Base-by-base conservation (phyloP, 2,797 vertebrate genomes). In the Parotocinclus haroldoi region DNA sequence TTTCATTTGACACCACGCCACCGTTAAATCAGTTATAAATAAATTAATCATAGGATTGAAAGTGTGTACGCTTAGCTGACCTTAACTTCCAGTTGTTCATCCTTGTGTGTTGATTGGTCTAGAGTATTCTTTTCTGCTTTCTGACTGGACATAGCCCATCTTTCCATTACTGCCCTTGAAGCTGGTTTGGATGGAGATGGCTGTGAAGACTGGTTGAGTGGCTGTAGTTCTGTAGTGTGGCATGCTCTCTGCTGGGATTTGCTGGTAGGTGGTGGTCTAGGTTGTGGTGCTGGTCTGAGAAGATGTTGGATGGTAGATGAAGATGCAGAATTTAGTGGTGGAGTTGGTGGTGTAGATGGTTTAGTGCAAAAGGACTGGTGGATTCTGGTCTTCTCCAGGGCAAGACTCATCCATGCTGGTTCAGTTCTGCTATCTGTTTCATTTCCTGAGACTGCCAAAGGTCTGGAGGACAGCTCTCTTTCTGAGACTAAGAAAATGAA, bases 331-430 rank as follows among this genome's bases (percentile, higher is more conserved):
- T 59, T 66, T 37, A 27, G 7, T 16, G 53, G 49, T 36, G 36
- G 1, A 36, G 53, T 13, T 64, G 55, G 49, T 54, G 75, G 71
- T 12, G 63, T 40, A 13, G 42, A 3, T 1, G 45, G 10, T 69
- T 64, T 86, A 65, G 64, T 57, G 9, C 58, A 61, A 0, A 73
- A 59, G 0, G 83, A 84, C 63, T 85, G 83, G 53, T 89, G 87
- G 1, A 13, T 82, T 82, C 53, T 74, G 78, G 42, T 84, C 65
- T 88, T 93, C 61, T 91, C 90, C 42, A 83, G 82, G 0, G 85
- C 83, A 14, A 88, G 72, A 48, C 83, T 88, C 79, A 90, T 85
- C 92, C 91, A 92, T 52, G 80, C 76, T 4, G 89, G 90, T 17
- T 84, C 68, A 10, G 61, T 38, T 0, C 62, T 75, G 58, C 69